These are phyloP conservation scores for Gymnobelideus leadbeateri DNA, from an alignment of 2,113 vertebrate species.

Conservation along the genomic window DNA sequence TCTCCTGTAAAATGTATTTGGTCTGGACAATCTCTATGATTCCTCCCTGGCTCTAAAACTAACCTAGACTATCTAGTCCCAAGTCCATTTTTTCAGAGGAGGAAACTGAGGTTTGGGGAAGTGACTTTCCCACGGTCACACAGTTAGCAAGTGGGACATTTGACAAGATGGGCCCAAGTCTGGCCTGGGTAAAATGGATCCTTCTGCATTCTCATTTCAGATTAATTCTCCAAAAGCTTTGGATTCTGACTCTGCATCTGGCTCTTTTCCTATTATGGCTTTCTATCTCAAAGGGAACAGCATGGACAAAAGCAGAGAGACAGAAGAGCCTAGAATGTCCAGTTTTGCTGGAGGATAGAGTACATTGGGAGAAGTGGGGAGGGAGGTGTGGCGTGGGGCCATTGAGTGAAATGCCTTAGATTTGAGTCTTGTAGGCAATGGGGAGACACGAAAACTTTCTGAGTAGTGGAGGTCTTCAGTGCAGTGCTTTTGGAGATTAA, in stretches of 20 bases:
- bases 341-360: background rate
- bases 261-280: background rate
- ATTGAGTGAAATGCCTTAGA: background rate
- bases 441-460: background rate
- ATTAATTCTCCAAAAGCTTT: background rate
- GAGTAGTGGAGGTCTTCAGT: background rate
- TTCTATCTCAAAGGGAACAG: background rate
- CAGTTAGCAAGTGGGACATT: background rate
- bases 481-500: background rate
- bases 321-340: background rate
- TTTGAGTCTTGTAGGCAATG: background rate
- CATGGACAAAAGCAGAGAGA: background rate
- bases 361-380: background rate
- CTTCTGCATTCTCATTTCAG: background rate
- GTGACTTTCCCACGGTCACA: background rate
- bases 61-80: background rate
- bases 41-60: background rate
- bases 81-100: background rate
- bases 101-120: background rate
- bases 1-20: background rate
- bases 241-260: background rate
- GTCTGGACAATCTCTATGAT: background rate
- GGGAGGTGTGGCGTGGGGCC: background rate
- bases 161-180: background rate
- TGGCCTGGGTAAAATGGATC: background rate